Conservation (phyloP, 23 tunicate species). For the Trididemnum nubilum region DNA sequence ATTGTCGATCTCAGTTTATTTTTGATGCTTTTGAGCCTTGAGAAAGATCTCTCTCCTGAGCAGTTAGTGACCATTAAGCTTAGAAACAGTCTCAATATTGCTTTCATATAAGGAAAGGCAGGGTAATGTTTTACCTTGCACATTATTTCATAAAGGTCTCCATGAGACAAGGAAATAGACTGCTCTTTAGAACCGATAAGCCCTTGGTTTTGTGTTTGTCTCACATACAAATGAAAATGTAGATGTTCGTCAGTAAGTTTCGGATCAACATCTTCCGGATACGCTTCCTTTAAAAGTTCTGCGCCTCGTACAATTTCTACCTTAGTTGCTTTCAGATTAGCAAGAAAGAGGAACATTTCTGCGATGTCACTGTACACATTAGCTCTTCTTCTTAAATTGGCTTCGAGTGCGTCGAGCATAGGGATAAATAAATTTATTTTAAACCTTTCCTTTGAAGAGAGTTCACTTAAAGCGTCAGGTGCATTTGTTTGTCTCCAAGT, state of each 20-base stretch:
- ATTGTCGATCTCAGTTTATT: no score
- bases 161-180: conserved; percentile 4
- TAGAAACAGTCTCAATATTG: conserved; percentile 16
- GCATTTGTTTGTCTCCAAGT: conserved; percentile 30
- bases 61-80: no score
- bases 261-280: conserved; percentile 14
- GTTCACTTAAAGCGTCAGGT: conserved; percentile 29
- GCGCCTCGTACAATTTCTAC: conserved; percentile 11
- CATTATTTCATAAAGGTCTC: conserved; percentile 21
- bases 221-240: conserved; percentile 19
- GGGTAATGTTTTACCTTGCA: conserved; percentile 4
- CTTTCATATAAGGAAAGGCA: conserved; percentile 12
- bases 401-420: conserved; percentile 34
- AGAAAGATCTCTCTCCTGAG: no score
- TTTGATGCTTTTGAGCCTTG: no score
- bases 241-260: conserved; percentile 21
- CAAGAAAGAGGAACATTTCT: conserved; percentile 28
- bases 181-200: background rate
- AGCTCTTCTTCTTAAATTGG: conserved; percentile 32
- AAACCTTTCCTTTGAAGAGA: conserved; percentile 26
- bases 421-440: conserved; percentile 11
- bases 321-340: conserved; percentile 25
- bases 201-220: conserved; percentile 1
- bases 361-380: conserved; percentile 21
- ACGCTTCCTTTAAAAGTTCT: conserved; percentile 19